Base-by-base conservation (phyloP, 2,113 vertebrate species). In the Sclerurus mexicanus region DNA sequence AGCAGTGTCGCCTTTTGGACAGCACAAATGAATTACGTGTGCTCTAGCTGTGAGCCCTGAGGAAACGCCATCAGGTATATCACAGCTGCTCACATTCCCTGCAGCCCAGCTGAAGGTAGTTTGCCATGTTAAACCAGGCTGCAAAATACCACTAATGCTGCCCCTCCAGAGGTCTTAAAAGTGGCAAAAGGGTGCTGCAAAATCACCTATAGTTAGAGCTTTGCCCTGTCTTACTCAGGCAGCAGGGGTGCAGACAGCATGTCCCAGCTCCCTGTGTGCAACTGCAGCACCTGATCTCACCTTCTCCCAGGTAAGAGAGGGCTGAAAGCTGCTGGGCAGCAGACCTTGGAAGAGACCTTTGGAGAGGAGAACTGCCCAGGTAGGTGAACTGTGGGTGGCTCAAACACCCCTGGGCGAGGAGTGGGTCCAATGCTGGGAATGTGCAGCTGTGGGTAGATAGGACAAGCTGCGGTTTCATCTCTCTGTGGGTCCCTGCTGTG, bases 161-260 rank as follows among this genome's bases (percentile, higher is more conserved):
- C 37, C 22, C 40, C 56, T 92, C 39, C 44, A 58, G 37, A 74
- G 22, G 16, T 55, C 71, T 87, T 53, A 31, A 27, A 77, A 67
- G 23, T 11, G 9, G 18, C 6, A 39, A 72, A 89, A 77, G 46
- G 79, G 28, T 63, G 44, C n/a, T 37, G 12, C 69, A 87, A 56
- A 75, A 24, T 30, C 17, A 39, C 12, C 1, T 42, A 0, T 0
- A 35, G 39, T 52, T 53, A 24, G 5, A 44, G 19, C 35, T 47
- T 67, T 39, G 31, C 50, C 33, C 18, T 14, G 16, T 52, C 47
- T 64, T 15, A 3, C 9, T 9, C 15, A 6, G 10, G 31, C 21
- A 3, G 21, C 8, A 44, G 30, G 25, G 24, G 40, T 55, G 33
- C 15, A 24, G 42, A 30, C 14, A 42, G n/a, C 0, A 0, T 35